Evolutionary conservation across 2,888 invertebrate species (phyloP).

Genomic region (Dasypogon diadema): DNA sequence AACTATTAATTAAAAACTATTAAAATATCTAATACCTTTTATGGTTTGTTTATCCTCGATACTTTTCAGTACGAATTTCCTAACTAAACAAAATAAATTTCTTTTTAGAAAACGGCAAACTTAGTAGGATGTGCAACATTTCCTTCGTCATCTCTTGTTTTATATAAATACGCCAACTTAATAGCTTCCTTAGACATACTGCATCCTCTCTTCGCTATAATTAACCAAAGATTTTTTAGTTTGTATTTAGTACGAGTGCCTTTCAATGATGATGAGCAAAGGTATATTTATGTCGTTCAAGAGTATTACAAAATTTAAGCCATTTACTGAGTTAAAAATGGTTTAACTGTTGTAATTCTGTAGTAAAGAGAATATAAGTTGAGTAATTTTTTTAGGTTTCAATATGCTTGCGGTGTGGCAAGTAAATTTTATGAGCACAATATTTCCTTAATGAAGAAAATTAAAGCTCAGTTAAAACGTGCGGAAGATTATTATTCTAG

Average conservation of each 20-base stretch:
- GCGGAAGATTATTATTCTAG: slow-evolving; percentile 72
- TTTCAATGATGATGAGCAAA: slow-evolving; percentile 62
- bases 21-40: too few relatives aligned
- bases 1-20: too few relatives aligned
- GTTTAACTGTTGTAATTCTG: too few relatives aligned
- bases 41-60: too few relatives aligned
- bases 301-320: too few relatives aligned
- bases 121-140: slow-evolving; percentile 71
- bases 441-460: slow-evolving; percentile 76
- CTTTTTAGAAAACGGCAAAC: slow-evolving; percentile 73
- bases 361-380: too few relatives aligned
- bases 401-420: slow-evolving; percentile 73
- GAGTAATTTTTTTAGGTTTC: slow-evolving; percentile 57
- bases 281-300: too few relatives aligned
- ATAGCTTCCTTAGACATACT: slow-evolving; percentile 76
- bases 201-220: slow-evolving; percentile 77
- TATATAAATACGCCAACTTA: slow-evolving; percentile 83
- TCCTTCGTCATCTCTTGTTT: slow-evolving; percentile 72
- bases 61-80: too few relatives aligned
- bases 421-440: slow-evolving; percentile 81
- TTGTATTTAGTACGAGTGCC: slow-evolving; percentile 77
- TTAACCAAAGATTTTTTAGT: slow-evolving; percentile 83
- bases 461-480: slow-evolving; percentile 77
- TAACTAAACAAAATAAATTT: too few relatives aligned
- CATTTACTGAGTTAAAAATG: too few relatives aligned